These are phyloP conservation scores for Linurgus olivaceus DNA, from an alignment of 2,797 vertebrate genomes.

Conservation along the genomic window DNA sequence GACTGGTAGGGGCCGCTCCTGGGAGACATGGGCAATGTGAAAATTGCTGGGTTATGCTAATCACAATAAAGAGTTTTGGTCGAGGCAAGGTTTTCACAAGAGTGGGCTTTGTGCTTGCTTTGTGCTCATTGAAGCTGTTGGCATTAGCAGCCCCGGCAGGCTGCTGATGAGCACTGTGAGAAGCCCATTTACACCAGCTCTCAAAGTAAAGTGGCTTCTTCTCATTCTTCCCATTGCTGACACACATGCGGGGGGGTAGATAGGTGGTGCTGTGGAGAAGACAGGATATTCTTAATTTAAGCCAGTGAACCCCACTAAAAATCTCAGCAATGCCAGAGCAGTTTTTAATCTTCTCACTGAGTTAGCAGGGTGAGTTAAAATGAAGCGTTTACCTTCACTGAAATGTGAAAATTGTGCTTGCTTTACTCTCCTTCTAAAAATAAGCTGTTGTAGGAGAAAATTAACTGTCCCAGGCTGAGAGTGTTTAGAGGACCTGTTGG, in stretches of 20 bases:
- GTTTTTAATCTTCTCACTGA: neutral
- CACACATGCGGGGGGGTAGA: accelerated
- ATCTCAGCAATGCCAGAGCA: neutral
- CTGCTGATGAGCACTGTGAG: neutral
- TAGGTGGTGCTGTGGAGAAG: neutral
- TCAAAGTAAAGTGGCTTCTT: neutral
- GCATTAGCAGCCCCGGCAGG: neutral
- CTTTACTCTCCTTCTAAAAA: neutral
- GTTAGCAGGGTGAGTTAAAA: neutral
- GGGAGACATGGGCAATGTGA: neutral
- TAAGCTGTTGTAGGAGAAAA: neutral
- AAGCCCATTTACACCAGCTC: neutral
- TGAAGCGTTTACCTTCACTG: neutral
- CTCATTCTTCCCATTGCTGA: neutral
- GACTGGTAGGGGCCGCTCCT: no score
- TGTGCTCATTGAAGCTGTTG: neutral
- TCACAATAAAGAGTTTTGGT: neutral
- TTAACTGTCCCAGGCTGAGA: neutral
- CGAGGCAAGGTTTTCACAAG: neutral
- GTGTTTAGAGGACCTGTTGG: neutral
- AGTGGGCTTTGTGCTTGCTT: neutral
- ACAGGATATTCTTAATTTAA: neutral
- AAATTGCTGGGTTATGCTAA: neutral
- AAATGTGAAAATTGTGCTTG: neutral
- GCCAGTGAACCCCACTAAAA: neutral